phyloP scores from a whole-genome alignment of 1,140 invertebrate species.

The Saxidomus purpurata region DNA sequence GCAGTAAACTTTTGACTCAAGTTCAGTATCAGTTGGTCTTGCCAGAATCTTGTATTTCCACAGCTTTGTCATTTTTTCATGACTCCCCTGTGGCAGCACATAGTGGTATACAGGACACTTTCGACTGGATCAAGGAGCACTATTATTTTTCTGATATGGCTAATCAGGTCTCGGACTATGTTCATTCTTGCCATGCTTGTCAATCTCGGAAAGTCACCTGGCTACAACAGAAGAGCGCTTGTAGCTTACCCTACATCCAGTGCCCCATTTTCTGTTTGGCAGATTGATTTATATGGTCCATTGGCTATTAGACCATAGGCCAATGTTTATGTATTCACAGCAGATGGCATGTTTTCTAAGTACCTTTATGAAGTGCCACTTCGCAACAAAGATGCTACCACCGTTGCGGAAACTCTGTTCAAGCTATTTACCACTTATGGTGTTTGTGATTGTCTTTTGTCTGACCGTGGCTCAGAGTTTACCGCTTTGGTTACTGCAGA shows the following conservation, averaged over 20 bases:
- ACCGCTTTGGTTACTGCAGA: background rate
- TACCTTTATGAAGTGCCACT: background rate
- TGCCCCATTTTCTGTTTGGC: conserved; percentile 41
- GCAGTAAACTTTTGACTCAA: background rate
- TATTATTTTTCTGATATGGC: conserved; percentile 16
- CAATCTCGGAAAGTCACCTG: background rate
- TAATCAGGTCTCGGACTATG: background rate
- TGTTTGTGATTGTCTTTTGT: conserved; percentile 13
- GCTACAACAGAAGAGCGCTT: conserved; percentile 1
- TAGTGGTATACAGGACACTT: conserved; percentile 56
- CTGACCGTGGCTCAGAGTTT: conserved; percentile 32
- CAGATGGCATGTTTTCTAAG: conserved; percentile 60
- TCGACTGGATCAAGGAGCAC: conserved; percentile 4
- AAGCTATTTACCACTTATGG: background rate
- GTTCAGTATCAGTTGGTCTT: conserved; percentile 44
- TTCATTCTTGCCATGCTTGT: conserved; percentile 24
- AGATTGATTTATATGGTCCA: conserved; percentile 35
- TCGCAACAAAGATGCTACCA: conserved; percentile 9
- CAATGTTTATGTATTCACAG: conserved; percentile 68
- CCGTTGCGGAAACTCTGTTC: background rate
- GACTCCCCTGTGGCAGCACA: conserved; percentile 54
- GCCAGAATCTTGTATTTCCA: background rate
- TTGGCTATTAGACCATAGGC: conserved; percentile 51
- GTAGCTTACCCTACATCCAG: conserved; percentile 9
- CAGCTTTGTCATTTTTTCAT: conserved; percentile 43